Conservation (phyloP, 2,113 vertebrate genomes). For the Nettapus auritus region DNA sequence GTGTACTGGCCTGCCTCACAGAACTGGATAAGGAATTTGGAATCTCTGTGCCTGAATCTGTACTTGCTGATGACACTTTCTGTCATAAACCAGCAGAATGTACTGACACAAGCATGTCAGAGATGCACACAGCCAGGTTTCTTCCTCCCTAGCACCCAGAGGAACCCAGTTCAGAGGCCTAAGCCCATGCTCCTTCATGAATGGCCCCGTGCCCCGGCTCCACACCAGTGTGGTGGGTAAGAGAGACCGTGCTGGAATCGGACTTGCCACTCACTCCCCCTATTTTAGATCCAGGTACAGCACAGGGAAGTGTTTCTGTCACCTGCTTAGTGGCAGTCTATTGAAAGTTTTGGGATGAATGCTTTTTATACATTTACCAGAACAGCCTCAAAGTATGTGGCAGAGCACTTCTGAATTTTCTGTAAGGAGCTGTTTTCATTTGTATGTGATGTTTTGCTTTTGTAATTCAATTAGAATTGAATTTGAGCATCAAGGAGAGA, state of each 20-base stretch:
- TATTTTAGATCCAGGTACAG: background rate
- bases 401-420: background rate
- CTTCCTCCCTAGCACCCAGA: background rate
- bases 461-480: background rate
- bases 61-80: background rate
- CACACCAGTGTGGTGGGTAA: fast-evolving
- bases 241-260: fast-evolving
- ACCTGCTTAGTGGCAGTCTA: background rate
- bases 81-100: background rate
- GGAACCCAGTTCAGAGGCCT: background rate
- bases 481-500: background rate
- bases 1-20: background rate
- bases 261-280: background rate
- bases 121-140: background rate
- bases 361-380: background rate
- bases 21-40: background rate
- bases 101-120: background rate
- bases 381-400: background rate
- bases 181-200: background rate
- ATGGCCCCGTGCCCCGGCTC: background rate
- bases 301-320: background rate
- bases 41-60: background rate
- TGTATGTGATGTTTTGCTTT: background rate
- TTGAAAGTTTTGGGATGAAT: background rate
- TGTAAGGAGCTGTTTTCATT: background rate